Evolutionary conservation across 1,140 invertebrate genomes (phyloP), one percentile per base, ranked within the genome.

Genomic region (Anoplolepis gracilipes): DNA sequence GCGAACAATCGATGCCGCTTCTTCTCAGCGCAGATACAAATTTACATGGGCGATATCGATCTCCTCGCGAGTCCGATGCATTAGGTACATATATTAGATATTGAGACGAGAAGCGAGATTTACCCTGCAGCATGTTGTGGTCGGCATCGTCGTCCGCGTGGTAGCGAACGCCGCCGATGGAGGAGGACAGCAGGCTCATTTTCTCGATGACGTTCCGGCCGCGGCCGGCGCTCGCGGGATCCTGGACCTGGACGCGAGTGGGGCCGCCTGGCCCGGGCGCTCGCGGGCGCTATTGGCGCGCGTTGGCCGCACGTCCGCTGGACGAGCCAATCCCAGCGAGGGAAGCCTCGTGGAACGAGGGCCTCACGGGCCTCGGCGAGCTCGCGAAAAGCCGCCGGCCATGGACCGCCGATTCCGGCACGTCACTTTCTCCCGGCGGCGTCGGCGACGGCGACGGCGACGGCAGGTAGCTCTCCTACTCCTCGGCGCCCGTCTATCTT

Each of bases 71-170:
- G 49, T 82, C 46, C 33, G 81, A 85, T 16, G 28, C 72, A 28
- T 25, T n/a, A n/a, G n/a, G n/a, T n/a, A n/a, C n/a, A n/a, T n/a
- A n/a, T n/a, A n/a, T n/a, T n/a, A n/a, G n/a, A n/a, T n/a, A n/a
- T n/a, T n/a, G n/a, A n/a, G n/a, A n/a, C n/a, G n/a, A n/a, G n/a
- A n/a, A n/a, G n/a, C n/a, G n/a, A 22, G 8, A 28, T 91, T 94
- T 93, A 95, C 94, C 94, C 92, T 95, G 94, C 1, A 95, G 93
- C 94, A 95, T 95, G 77, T 93, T 94, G 90, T 93, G 90, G 64
- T 94, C 92, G 57, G 90, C 87, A 42, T 94, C 94, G 73, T 95
- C 95, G 88, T 95, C 94, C 78, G 91, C 92, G 42, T 93, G 92
- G 84, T 91, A 93, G 65, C 91, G 90, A 49, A 94, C 91, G 85